phyloP scores from a whole-genome alignment of 2,888 invertebrate species.

The Oscheius sp. region DNA sequence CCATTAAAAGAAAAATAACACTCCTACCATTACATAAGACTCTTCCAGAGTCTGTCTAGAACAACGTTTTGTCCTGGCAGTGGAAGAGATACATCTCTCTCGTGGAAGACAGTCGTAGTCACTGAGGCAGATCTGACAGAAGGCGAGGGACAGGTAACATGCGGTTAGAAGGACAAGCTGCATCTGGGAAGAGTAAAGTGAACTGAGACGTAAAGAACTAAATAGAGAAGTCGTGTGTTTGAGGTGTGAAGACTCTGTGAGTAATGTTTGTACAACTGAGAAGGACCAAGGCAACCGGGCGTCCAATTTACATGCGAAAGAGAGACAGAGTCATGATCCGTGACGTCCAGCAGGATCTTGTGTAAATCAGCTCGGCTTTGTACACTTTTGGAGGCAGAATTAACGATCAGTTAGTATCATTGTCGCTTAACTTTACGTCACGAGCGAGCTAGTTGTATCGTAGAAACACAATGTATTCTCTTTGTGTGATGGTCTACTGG shows the following conservation, averaged over 20 bases:
- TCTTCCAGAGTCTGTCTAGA: background rate
- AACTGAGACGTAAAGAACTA: background rate
- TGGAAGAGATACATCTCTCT: background rate
- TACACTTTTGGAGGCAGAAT: too few species aligned
- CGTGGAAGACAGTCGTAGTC: conserved; percentile 29
- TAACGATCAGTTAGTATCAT: too few species aligned
- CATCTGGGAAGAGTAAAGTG: background rate
- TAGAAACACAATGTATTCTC: too few species aligned
- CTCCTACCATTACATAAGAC: background rate
- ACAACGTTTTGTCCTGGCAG: conserved; percentile 3
- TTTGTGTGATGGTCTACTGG: too few species aligned
- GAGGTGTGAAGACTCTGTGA: conserved; percentile 23
- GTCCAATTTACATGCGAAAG: conserved; percentile 35
- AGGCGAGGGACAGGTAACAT: background rate
- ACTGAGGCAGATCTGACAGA: conserved; percentile 24
- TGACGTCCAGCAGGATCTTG: conserved; percentile 22
- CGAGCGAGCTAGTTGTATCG: too few species aligned
- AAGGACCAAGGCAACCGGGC: conserved; percentile 8
- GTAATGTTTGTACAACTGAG: conserved; percentile 24
- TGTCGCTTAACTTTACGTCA: too few species aligned
- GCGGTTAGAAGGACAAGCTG: conserved; percentile 10
- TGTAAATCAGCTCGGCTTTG: background rate
- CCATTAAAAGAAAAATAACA: background rate
- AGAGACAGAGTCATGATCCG: conserved; percentile 9
- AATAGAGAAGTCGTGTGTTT: conserved; percentile 23